Percentiles rank a stretch among this genome's conserved stretches.
Evolutionary conservation across 2,113 vertebrate species (phyloP).

Genomic region (Entelurus aequoreus): DNA sequence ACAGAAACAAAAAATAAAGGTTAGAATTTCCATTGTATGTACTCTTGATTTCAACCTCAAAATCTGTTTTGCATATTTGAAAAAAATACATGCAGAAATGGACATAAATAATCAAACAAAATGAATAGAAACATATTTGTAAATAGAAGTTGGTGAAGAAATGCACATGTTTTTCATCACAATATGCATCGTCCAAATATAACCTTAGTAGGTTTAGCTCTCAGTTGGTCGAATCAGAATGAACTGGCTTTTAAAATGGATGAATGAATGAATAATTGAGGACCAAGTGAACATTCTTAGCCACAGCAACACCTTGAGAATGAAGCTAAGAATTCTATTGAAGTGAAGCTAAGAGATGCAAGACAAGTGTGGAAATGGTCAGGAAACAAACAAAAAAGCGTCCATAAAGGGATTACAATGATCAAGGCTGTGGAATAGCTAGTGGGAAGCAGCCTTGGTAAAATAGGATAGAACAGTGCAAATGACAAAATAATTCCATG

Average conservation of each 20-base stretch:
- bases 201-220: constrained; percentile 35
- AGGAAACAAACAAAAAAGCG: constrained; percentile 54
- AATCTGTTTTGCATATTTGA: too few relatives aligned
- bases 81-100: not conserved
- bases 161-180: constrained; percentile 3
- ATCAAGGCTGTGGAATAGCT: constrained; percentile 53
- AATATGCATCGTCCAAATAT: constrained; percentile 24
- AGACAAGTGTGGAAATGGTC: constrained; percentile 36
- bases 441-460: constrained; percentile 42
- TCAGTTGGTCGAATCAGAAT: constrained; percentile 65
- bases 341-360: constrained; percentile 35
- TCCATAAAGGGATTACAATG: constrained; percentile 57
- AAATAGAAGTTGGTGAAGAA: not conserved
- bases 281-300: constrained; percentile 50
- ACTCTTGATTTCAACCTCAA: too few relatives aligned
- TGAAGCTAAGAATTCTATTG: constrained; percentile 36
- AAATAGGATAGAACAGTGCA: constrained; percentile 15
- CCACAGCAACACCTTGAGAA: constrained; percentile 41
- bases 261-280: constrained; percentile 43
- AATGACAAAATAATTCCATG: constrained; percentile 41
- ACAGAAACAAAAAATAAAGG: too few relatives aligned
- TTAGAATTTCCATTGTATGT: too few relatives aligned
- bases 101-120: too few relatives aligned
- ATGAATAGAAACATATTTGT: too few relatives aligned
- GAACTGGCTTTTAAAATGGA: constrained; percentile 54